Evolutionary conservation across 2,888 invertebrate genomes (phyloP), one percentile per base, ranked within the genome.

Genomic region (Therioaphis trifolii): DNA sequence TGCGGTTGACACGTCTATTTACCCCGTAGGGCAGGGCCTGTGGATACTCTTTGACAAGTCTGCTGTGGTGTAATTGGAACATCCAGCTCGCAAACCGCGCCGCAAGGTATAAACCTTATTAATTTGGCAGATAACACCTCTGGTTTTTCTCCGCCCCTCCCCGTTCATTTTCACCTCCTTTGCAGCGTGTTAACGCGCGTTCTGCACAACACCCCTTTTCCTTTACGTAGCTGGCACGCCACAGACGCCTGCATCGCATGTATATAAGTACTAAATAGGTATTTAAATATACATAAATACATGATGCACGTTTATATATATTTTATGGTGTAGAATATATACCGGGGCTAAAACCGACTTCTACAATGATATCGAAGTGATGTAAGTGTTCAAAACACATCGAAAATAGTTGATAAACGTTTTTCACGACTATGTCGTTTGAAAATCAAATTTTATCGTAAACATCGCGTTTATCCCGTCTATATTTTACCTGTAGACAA

Each of bases 11-110:
- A 82, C 80, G 80, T 82, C 80, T 82, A 72, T 82, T 82, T 82
- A 35, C 72, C 43, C 72, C 46, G 63, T 11, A 21, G 72, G 29
- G 63, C 52, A n/a, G 72, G 80, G 58, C 21, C 27, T 43, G 80
- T 82, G 24, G 61, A 82, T 82, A 82, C 80, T 82, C 80, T 82
- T 82, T 82, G 80, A 82, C 80, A 82, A 82, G 80, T 82, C 80
- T 82, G 72, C 80, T 72, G 72, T 82, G 71, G 46, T 49, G 72
- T 82, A 82, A 82, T 82, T 72, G 80, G 80, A 72, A 72, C 80
- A 72, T 72, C 71, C 71, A 40, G 35, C 27, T 35, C 49, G 24
- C 58, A 71, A 43, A 43, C 79, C 40, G 15, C 46, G 80, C 72
- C 72, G 69, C 35, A 63, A 72, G 80, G 80, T 72, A 68, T 15